A percentile compares a stretch with the other conserved stretches of the same genome.
phyloP scores from a whole-genome alignment of 1,140 invertebrate species.

The Bombyx mandarina region DNA sequence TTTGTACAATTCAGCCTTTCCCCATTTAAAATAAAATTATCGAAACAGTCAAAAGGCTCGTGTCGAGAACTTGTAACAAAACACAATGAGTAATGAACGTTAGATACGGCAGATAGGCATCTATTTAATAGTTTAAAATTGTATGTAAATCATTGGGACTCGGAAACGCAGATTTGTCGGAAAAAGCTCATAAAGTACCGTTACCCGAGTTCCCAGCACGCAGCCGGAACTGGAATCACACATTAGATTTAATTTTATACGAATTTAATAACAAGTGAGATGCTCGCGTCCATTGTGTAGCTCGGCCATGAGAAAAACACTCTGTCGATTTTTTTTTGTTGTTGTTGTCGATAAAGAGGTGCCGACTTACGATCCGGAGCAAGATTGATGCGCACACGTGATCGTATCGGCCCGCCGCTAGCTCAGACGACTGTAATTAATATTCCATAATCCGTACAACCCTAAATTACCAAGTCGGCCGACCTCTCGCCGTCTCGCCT shows the following conservation, averaged over 20 bases:
- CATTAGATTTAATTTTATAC: constrained; percentile 70
- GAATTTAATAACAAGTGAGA: constrained; percentile 69
- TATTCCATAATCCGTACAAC: constrained; percentile 63
- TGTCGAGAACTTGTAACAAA: not conserved
- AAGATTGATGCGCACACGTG: constrained; percentile 59
- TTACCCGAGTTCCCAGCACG: constrained; percentile 56
- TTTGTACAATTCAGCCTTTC: too few relatives aligned
- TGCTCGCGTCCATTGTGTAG: constrained; percentile 49
- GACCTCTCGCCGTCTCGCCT: constrained; percentile 33
- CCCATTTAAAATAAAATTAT: not conserved
- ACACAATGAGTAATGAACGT: not conserved
- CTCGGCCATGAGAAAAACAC: constrained; percentile 56
- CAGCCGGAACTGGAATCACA: constrained; percentile 66
- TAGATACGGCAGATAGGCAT: not conserved
- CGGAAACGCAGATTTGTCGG: constrained; percentile 25
- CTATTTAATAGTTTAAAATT: constrained; percentile 12
- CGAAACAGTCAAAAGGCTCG: not conserved
- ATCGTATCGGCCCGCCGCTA: constrained; percentile 53
- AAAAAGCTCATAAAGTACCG: constrained; percentile 45
- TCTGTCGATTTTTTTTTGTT: constrained; percentile 46
- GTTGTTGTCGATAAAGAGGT: constrained; percentile 62
- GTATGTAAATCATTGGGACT: constrained; percentile 19
- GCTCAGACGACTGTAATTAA: constrained; percentile 48
- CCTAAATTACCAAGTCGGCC: constrained; percentile 20
- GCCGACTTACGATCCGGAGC: constrained; percentile 56